Conservation (phyloP, 2,797 vertebrate genomes). For the Dryobates pubescens region DNA sequence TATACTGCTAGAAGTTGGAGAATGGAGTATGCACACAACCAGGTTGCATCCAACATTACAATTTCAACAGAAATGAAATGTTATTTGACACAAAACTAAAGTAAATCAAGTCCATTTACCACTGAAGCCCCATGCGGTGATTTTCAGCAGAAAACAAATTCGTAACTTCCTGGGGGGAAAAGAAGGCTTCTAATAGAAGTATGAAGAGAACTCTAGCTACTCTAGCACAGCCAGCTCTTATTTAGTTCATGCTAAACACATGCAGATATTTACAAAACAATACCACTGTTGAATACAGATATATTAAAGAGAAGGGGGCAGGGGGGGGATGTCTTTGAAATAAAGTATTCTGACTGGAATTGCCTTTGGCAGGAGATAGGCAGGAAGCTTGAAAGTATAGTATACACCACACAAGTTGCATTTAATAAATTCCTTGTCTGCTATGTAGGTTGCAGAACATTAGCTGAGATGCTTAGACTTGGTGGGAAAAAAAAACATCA, state of each 20-base stretch:
- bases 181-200: background rate
- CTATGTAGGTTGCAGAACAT: background rate
- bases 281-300: background rate
- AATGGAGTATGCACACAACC: background rate
- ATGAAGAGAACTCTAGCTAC: background rate
- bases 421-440: constrained; percentile 39
- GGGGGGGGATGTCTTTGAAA: background rate
- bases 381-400: background rate
- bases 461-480: constrained; percentile 5
- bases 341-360: background rate
- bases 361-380: constrained; percentile 8
- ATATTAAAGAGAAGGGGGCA: background rate
- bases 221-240: background rate
- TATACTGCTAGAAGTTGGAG: background rate
- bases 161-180: rapidly evolving
- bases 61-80: background rate
- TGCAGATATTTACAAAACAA: constrained; percentile 20
- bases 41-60: background rate
- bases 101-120: background rate
- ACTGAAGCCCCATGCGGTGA: background rate
- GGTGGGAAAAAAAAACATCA: background rate
- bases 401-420: constrained; percentile 15
- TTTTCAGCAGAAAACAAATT: background rate
- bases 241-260: background rate
- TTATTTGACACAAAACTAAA: background rate